These are phyloP conservation scores for Gallinago nigripennis DNA, from an alignment of 2,797 vertebrate species.

Conservation along the genomic window DNA sequence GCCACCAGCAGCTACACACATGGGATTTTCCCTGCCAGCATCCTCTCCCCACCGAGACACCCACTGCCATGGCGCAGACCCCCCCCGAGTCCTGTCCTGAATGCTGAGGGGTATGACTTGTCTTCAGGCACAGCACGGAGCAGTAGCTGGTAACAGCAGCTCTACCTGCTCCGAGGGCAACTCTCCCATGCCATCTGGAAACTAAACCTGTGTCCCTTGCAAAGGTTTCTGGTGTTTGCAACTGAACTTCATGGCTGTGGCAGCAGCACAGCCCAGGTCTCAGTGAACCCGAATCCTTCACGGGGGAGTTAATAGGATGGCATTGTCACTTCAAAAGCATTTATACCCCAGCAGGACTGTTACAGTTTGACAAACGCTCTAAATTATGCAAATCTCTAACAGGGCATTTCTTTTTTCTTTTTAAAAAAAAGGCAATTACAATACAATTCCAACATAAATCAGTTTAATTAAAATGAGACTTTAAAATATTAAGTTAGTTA, in stretches of 20 bases:
- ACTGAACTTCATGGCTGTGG: neutral
- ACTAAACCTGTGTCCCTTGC: neutral
- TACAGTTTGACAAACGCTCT: neutral
- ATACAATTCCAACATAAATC: neutral
- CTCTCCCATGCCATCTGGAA: neutral
- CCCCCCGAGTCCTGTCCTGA: neutral
- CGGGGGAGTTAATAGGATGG: neutral
- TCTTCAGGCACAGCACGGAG: neutral
- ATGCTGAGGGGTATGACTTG: neutral
- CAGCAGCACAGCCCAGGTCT: neutral
- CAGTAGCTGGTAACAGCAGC: neutral
- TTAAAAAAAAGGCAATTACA: neutral
- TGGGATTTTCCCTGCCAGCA: neutral
- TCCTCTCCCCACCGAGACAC: neutral
- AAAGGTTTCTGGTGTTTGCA: neutral
- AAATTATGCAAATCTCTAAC: neutral
- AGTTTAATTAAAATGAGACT: neutral
- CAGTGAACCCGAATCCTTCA: fast-evolving
- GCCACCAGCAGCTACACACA: neutral
- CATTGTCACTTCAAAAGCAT: neutral
- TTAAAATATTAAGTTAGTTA: neutral
- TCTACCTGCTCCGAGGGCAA: neutral
- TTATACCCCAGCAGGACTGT: neutral
- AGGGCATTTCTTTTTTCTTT: neutral
- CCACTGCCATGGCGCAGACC: neutral